Evolutionary conservation across 2,888 invertebrate species (phyloP).

Genomic region (Cephus sareptanus): DNA sequence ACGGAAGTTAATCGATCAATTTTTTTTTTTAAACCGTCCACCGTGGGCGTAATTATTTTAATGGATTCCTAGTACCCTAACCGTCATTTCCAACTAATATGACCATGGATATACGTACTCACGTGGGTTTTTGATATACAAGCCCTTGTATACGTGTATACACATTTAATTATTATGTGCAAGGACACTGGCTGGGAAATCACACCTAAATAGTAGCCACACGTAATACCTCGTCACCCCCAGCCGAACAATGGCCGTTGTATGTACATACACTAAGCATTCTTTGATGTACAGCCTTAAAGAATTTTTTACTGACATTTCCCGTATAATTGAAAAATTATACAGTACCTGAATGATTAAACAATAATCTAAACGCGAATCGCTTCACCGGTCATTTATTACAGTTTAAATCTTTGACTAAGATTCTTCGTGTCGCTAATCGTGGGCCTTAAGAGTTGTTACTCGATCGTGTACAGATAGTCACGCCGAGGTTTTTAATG

Average conservation of each 20-base stretch:
- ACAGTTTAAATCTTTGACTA: not conserved
- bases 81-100: slow-evolving; percentile 8
- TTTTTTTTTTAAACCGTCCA: not conserved
- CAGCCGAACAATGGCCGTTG: not conserved
- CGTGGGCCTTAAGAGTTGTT: not conserved
- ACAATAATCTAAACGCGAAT: not conserved
- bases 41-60: slow-evolving; percentile 31
- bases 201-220: not conserved
- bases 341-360: not conserved
- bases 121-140: not conserved
- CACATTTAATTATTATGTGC: not conserved
- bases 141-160: not conserved
- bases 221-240: not conserved
- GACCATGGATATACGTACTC: not conserved
- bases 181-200: not conserved
- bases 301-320: not conserved
- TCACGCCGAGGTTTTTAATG: not conserved
- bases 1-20: not conserved
- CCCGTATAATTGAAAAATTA: not conserved
- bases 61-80: slow-evolving; percentile 34
- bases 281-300: not conserved
- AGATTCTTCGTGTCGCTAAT: not conserved
- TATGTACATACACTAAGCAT: not conserved
- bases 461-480: not conserved
- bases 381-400: not conserved